Base-by-base conservation (phyloP, 2,797 vertebrate species). In the Lacerta agilis region DNA sequence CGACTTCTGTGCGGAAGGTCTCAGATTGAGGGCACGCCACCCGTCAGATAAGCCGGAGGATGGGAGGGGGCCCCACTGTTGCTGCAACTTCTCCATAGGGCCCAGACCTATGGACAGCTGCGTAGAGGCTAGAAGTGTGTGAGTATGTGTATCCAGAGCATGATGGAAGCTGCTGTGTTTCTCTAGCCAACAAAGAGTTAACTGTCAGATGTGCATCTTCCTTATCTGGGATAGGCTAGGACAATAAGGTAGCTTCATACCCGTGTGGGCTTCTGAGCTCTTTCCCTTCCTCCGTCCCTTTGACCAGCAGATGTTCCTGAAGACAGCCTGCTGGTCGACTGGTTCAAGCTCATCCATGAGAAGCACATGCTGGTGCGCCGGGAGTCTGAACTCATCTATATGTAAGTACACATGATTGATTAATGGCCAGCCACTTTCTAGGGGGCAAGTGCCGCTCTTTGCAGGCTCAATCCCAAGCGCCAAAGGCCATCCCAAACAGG, bases 281-380 rank as follows among this genome's bases (percentile, higher is more conserved):
- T 82, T 25, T 77, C 45, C 23, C 17, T 89, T 10, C 38, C 75
- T 86, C n/a, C 66, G 23, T 67, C 0, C 61, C 72, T 79, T 94
- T 93, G 64, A 64, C 85, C 96, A 95, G 88, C 95, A 99, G 98
- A 98, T 79, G 94, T 97, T 92, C 97, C 97, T 2, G 99, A 99
- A 93, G 99, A 99, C 64, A 96, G 94, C 87, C 95, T 98, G 95
- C 96, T 99, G 83, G 97, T 97, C 72, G 97, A 98, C 88, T 99
- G 98, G 98, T 98, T 99, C 93, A 97, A 94, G 93, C 97, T 99
- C 6, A 96, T 98, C 93, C 98, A 98, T 0, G 97, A 99, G 95
- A 98, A 98, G 87, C 98, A 98, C 41, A 88, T 96, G 93, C 96
- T 99, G 91, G 96, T 98, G 90, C 95, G 98, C 82, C 97, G 97